Evolutionary conservation across 2,888 invertebrate species (phyloP).

Genomic region (Lepidocyrtinus sp.): DNA sequence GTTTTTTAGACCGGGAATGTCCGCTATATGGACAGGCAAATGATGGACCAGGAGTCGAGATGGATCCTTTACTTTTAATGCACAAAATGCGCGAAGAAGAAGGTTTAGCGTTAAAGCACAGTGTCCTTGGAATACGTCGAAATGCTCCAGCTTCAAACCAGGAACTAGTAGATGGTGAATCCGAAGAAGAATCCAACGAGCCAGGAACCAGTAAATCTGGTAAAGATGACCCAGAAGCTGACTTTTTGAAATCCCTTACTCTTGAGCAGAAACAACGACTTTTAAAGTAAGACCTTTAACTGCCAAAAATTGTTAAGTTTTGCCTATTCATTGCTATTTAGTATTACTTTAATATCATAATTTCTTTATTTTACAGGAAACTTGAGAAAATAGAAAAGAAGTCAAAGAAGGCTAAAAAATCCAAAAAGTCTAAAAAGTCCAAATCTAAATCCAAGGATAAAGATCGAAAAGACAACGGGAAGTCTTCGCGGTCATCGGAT

Average conservation of each 20-base stretch:
- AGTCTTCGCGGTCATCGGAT: neutral
- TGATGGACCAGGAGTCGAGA: slow-evolving; percentile 75
- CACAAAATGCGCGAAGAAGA: slow-evolving; percentile 94
- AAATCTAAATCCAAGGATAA: slow-evolving; percentile 55
- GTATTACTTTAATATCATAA: neutral
- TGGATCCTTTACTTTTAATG: slow-evolving; percentile 83
- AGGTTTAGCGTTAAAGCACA: slow-evolving; percentile 89
- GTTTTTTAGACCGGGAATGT: slow-evolving; percentile 89
- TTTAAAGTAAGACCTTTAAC: slow-evolving; percentile 87
- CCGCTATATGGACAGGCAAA: slow-evolving; percentile 87
- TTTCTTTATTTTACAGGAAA: slow-evolving; percentile 58
- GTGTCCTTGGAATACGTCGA: slow-evolving; percentile 74
- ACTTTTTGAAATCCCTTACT: slow-evolving; percentile 85
- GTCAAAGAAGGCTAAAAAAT: slow-evolving; percentile 61
- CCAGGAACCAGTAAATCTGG: slow-evolving; percentile 48
- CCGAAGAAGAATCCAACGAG: slow-evolving; percentile 73
- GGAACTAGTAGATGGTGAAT: slow-evolving; percentile 60
- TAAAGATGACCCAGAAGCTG: slow-evolving; percentile 75
- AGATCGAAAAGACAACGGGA: slow-evolving; percentile 32
- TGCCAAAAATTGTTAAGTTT: neutral
- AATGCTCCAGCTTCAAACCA: slow-evolving; percentile 72
- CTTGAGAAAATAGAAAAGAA: slow-evolving; percentile 65
- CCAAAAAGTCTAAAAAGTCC: slow-evolving; percentile 58
- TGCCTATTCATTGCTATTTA: slow-evolving; percentile 15
- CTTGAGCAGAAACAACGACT: slow-evolving; percentile 92